Conservation (phyloP, 2,113 vertebrate genomes). For the Polyodon spathula region DNA sequence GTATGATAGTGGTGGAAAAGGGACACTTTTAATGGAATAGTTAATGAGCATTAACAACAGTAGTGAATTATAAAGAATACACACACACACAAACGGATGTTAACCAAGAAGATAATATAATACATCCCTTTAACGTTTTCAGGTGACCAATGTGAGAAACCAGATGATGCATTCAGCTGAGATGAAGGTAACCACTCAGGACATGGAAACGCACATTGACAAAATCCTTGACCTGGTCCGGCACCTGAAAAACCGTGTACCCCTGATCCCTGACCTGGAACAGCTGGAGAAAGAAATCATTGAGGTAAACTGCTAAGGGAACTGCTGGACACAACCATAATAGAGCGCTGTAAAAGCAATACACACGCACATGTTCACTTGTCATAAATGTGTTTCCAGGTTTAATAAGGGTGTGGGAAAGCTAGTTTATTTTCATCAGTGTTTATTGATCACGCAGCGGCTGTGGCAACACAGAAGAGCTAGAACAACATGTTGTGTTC, state of each 20-base stretch:
- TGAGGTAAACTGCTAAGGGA: slow-evolving; percentile 16
- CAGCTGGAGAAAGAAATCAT: slow-evolving; percentile 19
- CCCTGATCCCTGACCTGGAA: slow-evolving; percentile 11
- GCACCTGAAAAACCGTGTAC: background rate
- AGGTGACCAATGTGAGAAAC: slow-evolving; percentile 34
- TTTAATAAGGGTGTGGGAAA: too few relatives aligned
- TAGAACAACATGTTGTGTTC: too few relatives aligned
- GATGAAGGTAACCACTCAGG: slow-evolving; percentile 19
- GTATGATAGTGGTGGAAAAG: too few relatives aligned
- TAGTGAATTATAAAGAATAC: background rate
- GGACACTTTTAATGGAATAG: too few relatives aligned
- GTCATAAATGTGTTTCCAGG: too few relatives aligned
- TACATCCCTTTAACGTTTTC: background rate
- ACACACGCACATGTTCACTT: too few relatives aligned
- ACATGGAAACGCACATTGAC: background rate
- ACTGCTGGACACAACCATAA: background rate
- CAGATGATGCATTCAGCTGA: slow-evolving; percentile 34
- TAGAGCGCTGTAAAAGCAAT: too few relatives aligned
- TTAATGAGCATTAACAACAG: background rate
- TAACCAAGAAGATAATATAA: background rate
- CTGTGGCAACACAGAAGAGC: too few relatives aligned
- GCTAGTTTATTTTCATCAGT: too few relatives aligned
- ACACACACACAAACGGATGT: too few relatives aligned
- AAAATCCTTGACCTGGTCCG: slow-evolving; percentile 18
- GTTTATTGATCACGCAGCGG: too few relatives aligned